Evolutionary conservation across 35 echinoderm and acorn worm species (phyloP).

Genomic region (Anneissia japonica): DNA sequence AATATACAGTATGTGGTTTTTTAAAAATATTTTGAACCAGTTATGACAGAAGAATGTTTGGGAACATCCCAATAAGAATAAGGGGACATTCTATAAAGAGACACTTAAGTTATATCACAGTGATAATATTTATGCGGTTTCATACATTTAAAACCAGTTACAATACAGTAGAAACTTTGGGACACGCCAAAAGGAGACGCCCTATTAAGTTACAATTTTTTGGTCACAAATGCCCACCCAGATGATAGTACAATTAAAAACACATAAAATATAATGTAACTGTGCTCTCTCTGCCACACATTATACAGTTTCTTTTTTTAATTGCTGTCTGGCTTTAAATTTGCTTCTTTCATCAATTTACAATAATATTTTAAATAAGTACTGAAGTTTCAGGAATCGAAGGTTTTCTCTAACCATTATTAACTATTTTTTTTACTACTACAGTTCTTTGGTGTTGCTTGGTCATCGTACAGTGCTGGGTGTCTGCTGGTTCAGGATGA

Average conservation of each 20-base stretch:
- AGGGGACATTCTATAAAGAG: not conserved
- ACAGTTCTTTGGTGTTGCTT: slow-evolving; percentile 70
- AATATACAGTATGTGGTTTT: not conserved
- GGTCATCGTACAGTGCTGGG: slow-evolving; percentile 95
- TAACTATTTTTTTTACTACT: slow-evolving; percentile 6
- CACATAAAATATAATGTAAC: too few relatives aligned
- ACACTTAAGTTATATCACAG: not conserved
- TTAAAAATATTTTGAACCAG: not conserved
- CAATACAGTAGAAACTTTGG: too few relatives aligned
- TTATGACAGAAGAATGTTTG: not conserved
- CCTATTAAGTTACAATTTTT: too few relatives aligned
- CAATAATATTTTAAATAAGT: not conserved
- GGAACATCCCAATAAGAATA: not conserved
- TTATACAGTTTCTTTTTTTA: too few relatives aligned
- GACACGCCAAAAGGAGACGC: too few relatives aligned
- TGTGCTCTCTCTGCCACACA: too few relatives aligned
- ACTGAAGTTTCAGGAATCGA: not conserved
- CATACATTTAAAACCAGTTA: not conserved
- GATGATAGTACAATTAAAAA: too few relatives aligned
- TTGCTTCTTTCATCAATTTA: not conserved
- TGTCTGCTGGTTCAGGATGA: slow-evolving; percentile 86
- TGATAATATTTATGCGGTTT: not conserved
- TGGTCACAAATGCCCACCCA: too few relatives aligned
- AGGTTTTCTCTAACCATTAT: not conserved
- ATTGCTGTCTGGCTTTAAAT: too few relatives aligned